Conservation (phyloP, 2,888 invertebrate genomes). For the Tolmerus cingulatus region DNA sequence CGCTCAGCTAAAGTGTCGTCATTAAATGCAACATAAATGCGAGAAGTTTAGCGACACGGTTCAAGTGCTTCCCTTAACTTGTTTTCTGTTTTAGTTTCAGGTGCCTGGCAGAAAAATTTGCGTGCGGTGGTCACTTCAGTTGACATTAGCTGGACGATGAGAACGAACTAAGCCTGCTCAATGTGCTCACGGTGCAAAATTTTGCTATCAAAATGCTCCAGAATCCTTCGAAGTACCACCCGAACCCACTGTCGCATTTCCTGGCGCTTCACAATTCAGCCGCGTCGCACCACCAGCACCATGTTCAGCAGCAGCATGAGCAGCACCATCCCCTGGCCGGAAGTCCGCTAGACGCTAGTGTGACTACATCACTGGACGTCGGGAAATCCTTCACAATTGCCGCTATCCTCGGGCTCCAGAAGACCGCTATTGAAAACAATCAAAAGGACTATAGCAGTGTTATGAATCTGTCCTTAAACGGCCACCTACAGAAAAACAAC, state of each 20-base stretch:
- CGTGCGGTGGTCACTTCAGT: neutral
- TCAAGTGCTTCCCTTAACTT: neutral
- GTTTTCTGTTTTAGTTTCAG: neutral
- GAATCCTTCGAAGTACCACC: constrained; percentile 64
- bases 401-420: constrained; percentile 81
- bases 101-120: neutral
- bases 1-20: neutral
- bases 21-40: constrained; percentile 1
- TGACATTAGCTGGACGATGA: neutral
- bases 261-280: constrained; percentile 61
- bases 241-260: constrained; percentile 64
- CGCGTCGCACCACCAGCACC: constrained; percentile 47
- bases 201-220: constrained; percentile 59
- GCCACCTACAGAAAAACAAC: constrained; percentile 47
- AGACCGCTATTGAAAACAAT: constrained; percentile 55
- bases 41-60: constrained; percentile 10
- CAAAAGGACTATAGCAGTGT: constrained; percentile 60
- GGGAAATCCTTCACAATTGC: constrained; percentile 88
- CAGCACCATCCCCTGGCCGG: constrained; percentile 44
- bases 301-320: constrained; percentile 47
- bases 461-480: constrained; percentile 62
- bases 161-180: neutral
- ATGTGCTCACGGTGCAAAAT: neutral
- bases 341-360: constrained; percentile 43
- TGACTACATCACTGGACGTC: constrained; percentile 61